Percentiles rank a stretch among this genome's conserved stretches.
These are phyloP conservation scores for Anastrepha obliqua DNA, from an alignment of 1,140 invertebrate genomes.

Conservation along the genomic window DNA sequence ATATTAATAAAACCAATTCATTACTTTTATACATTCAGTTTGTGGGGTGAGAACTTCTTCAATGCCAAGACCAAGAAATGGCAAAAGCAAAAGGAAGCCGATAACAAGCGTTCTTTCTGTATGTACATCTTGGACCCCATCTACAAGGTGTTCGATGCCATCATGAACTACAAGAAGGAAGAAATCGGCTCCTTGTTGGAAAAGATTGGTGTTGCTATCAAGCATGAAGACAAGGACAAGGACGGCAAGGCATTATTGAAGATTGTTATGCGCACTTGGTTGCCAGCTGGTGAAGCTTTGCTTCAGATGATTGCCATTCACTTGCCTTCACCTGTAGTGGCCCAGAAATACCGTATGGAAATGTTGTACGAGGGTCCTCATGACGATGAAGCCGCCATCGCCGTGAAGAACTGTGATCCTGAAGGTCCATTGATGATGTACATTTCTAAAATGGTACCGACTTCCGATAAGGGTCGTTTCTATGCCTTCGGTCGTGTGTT, in stretches of 20 bases:
- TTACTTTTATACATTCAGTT: conserved; percentile 61
- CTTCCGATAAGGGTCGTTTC: conserved; percentile 99
- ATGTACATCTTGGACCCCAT: conserved; percentile 99
- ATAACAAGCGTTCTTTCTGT: conserved; percentile 97
- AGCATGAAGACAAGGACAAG: conserved; percentile 96
- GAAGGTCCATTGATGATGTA: conserved; percentile 99
- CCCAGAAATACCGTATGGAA: conserved; percentile 99
- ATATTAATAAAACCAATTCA: neutral
- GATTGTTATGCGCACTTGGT: conserved; percentile 98
- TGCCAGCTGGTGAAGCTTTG: conserved; percentile 98
- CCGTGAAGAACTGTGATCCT: conserved; percentile 94
- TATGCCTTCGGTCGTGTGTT: conserved; percentile 99
- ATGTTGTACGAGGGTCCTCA: conserved; percentile 98
- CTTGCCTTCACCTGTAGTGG: conserved; percentile 98
- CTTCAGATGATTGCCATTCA: conserved; percentile 99
- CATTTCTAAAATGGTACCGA: conserved; percentile 99
- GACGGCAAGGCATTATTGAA: conserved; percentile 94
- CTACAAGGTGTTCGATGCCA: conserved; percentile 98
- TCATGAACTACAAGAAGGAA: conserved; percentile 99
- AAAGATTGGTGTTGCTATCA: conserved; percentile 94
- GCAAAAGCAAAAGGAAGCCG: conserved; percentile 91
- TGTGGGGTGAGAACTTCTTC: conserved; percentile 99
- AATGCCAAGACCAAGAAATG: conserved; percentile 98
- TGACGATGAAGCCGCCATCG: conserved; percentile 96
- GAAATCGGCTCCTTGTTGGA: conserved; percentile 90